Evolutionary conservation across 2,888 invertebrate genomes (phyloP), one percentile per base, ranked within the genome.

Genomic region (Cactoblastis cactorum): DNA sequence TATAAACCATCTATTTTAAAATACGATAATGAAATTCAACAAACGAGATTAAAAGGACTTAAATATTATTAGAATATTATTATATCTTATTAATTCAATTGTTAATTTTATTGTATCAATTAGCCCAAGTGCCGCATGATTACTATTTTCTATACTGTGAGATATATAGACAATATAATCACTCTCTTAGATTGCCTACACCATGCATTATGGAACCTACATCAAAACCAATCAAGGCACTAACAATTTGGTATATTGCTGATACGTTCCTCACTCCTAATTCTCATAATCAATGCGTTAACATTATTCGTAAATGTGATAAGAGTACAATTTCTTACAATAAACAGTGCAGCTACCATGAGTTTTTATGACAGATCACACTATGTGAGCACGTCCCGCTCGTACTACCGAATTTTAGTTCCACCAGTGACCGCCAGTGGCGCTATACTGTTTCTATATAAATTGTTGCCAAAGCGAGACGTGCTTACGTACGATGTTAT

Each of bases 151-250:
- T 89, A 89, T 89, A 89, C 89, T 67, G 88, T 79, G 80, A 81
- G 80, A 86, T 89, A 88, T 89, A 89, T 89, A 89, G 89, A 89
- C 72, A 84, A 80, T 89, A 87, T 88, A 89, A 89, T 89, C 89
- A 89, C 69, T 67, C 52, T 57, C 57, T 59, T 65, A 66, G 62
- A 64, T 69, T 74, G 73, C 70, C 71, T 77, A 74, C 72, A 67
- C 65, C 77, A 67, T 73, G 74, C 68, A 70, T n/a, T n/a, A n/a
- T 65, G 60, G 74, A 80, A 82, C 78, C 80, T 77, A 67, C 67
- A 69, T 65, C 66, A 62, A 71, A 75, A 73, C 80, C 85, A 69
- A 77, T 77, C 80, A 89, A 89, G 89, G 89, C 89, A 89, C 89
- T 84, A 77, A 78, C 79, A 67, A 83, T 88, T 88, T 89, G 89